A percentile compares a stretch with the other conserved stretches of the same genome.
phyloP scores from a whole-genome alignment of 2,888 invertebrate species.

The Andricus quercusramuli region DNA sequence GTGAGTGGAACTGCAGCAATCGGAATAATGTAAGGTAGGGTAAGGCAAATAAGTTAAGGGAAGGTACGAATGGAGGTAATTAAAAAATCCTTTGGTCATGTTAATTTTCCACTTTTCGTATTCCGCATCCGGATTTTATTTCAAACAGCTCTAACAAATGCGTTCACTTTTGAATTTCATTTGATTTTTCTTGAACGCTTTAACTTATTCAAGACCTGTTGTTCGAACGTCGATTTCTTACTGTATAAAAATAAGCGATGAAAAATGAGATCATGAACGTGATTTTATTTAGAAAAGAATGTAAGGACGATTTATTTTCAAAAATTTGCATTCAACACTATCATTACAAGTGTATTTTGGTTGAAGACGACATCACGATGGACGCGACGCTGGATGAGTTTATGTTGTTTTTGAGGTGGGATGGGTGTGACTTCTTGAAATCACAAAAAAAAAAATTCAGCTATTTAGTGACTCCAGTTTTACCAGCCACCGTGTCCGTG shows the following conservation, averaged over 20 bases:
- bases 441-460: conserved; percentile 42
- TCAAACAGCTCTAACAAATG: neutral
- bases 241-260: neutral
- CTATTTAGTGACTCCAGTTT: conserved; percentile 50
- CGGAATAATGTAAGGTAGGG: neutral
- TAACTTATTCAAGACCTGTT: neutral
- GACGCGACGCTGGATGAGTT: conserved; percentile 51
- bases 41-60: neutral
- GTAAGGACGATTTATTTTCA: conserved; percentile 72
- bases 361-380: conserved; percentile 63
- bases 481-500: conserved; percentile 55
- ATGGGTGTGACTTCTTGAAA: conserved; percentile 21
- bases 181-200: neutral
- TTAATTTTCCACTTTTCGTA: conserved; percentile 4
- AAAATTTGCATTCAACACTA: conserved; percentile 62
- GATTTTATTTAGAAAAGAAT: conserved; percentile 69
- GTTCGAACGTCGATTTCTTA: neutral
- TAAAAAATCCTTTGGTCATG: neutral
- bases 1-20: conserved; percentile 14
- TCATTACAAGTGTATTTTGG: conserved; percentile 65
- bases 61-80: conserved; percentile 1
- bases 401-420: conserved; percentile 38
- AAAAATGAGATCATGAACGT: conserved; percentile 12
- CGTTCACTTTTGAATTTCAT: neutral
- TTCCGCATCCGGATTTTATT: neutral